Conservation (phyloP, 2,888 invertebrate species). For the Oxyteleia sp. region DNA sequence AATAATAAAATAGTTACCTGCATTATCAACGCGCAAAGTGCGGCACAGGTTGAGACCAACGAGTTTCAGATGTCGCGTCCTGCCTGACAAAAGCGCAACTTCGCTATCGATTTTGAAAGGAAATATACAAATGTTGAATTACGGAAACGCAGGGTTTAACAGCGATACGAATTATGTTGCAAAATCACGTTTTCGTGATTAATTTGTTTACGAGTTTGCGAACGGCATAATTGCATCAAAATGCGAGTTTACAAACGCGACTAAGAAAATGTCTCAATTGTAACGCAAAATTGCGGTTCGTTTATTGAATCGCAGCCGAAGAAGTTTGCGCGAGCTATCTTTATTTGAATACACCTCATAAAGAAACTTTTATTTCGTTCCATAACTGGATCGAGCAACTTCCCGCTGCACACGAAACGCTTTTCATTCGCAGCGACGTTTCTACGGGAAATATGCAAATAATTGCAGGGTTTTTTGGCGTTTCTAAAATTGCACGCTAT, state of each 20-base stretch:
- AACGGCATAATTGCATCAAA: not conserved
- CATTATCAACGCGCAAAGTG: conserved; percentile 13
- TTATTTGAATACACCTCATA: conserved; percentile 12
- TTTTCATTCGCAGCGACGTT: not conserved
- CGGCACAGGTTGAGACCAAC: not conserved
- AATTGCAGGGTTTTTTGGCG: not conserved
- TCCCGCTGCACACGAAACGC: not conserved
- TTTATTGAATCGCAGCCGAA: not conserved
- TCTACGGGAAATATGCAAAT: conserved; percentile 1
- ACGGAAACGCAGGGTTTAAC: not conserved
- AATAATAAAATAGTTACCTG: conserved; percentile 15
- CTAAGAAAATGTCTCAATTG: conserved; percentile 6
- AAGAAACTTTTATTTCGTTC: conserved; percentile 15
- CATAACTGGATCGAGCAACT: not conserved
- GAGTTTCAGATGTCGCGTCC: conserved; percentile 37
- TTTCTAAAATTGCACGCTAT: not conserved
- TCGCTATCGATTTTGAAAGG: conserved; percentile 32
- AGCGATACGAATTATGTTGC: conserved; percentile 9
- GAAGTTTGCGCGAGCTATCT: not conserved
- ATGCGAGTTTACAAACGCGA: conserved; percentile 4
- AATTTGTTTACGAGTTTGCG: too few relatives aligned
- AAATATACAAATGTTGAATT: conserved; percentile 31
- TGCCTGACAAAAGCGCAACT: conserved; percentile 10
- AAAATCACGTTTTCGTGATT: conserved; percentile 19
- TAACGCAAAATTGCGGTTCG: conserved; percentile 6